Evolutionary conservation across 2,113 vertebrate genomes (phyloP).

Genomic region (Alethe diademata): DNA sequence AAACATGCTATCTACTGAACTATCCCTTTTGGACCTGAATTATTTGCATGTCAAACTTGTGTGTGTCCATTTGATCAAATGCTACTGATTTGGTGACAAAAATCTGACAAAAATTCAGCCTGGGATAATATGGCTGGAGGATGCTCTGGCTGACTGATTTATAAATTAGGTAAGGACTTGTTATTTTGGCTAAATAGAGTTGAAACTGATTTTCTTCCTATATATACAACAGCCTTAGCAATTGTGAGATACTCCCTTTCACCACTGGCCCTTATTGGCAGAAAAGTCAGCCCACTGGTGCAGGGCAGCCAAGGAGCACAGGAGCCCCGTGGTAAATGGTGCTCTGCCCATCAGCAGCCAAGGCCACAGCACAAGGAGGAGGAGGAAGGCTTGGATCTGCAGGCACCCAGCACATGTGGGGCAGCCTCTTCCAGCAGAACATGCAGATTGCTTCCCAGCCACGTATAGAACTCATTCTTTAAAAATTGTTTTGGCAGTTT

Average conservation of each 20-base stretch:
- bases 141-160: neutral
- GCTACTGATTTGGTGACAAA: neutral
- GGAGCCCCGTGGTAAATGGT: neutral
- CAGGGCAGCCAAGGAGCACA: neutral
- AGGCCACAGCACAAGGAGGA: neutral
- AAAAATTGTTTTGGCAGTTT: neutral
- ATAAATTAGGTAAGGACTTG: neutral
- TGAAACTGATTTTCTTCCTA: neutral
- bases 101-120: neutral
- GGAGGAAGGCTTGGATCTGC: neutral
- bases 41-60: neutral
- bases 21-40: neutral
- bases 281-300: neutral
- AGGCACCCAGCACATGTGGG: accelerated
- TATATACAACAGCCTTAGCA: neutral
- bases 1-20: neutral
- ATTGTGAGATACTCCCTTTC: neutral
- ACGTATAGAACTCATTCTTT: neutral
- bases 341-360: neutral
- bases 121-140: neutral
- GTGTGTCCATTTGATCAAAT: neutral
- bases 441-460: neutral
- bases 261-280: neutral
- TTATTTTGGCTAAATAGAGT: neutral
- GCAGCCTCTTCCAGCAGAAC: conserved; percentile 1